Evolutionary conservation across 2,888 invertebrate species (phyloP).

Genomic region (Anorthoa munda): DNA sequence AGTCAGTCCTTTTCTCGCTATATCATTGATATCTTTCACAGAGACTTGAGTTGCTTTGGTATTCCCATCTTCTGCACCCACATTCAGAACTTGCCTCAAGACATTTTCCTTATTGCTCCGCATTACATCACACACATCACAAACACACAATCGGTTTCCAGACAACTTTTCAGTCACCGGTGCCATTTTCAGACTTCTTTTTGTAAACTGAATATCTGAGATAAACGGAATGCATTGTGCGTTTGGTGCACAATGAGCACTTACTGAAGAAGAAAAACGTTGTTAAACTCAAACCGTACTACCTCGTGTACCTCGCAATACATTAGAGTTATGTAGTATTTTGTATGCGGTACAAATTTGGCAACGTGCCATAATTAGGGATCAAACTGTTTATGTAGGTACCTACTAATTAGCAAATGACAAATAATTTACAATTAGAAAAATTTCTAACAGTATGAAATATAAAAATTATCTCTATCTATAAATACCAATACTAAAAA

Average conservation of each 20-base stretch:
- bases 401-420: constrained; percentile 21
- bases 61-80: neutral
- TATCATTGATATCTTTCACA: neutral
- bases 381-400: neutral
- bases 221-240: neutral
- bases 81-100: neutral
- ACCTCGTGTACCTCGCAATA: neutral
- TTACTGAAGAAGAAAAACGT: neutral
- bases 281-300: no score
- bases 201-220: neutral
- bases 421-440: constrained; percentile 1
- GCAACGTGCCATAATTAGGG: constrained; percentile 14
- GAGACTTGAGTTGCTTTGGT: neutral
- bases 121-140: neutral
- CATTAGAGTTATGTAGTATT: neutral
- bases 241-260: neutral
- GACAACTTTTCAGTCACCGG: neutral
- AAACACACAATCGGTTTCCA: neutral
- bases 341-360: constrained; percentile 23
- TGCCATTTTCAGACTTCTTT: neutral
- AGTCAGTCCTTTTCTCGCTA: neutral
- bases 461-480: neutral
- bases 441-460: neutral
- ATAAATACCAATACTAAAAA: no score
- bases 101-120: neutral